Evolutionary conservation across 2,113 vertebrate species (phyloP), one percentile per base, ranked within the genome.

Genomic region (Paramormyrops kingsleyae): DNA sequence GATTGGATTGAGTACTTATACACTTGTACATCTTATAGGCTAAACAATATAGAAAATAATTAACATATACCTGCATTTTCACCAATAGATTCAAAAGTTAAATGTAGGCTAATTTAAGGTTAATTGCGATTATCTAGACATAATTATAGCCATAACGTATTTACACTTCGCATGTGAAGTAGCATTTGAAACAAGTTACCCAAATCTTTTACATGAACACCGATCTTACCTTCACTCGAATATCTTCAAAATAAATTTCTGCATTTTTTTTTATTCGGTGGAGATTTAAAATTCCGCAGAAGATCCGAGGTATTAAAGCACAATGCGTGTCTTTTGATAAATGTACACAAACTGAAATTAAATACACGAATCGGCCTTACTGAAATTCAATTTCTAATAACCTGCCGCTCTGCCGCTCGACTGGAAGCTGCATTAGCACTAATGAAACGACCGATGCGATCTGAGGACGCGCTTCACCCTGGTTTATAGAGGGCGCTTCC

Each of bases 161-260:
- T 84, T 44, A 84, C 27, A 31, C 62, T 70, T 70, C 4, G n/a
- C 10, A 31, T 70, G n/a, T 10, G 24, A 0, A 12, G 62, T 10
- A 66, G n/a, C n/a, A 66, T n/a, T 27, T 27, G 3, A 27, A 12
- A 66, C 62, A 1, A 4, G 10, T 27, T 66, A 66, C n/a, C 8
- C 8, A 12, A 12, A 66, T 27, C 62, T 66, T 27, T 66, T 12
- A 66, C 8, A 27, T 27, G 2, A 83, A 19, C 80, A 84, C 6
- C n/a, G 39, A 24, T n/a, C 84, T 86, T 86, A 86, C 84, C 84
- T 86, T 86, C 84, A 86, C 24, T 35, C n/a, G n/a, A 86, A 27
- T 50, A 24, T 50, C 21, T 35, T 27, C n/a, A 13, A 2, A 6
- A 50, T 86, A 27, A 52, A 27, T 50, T 10, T 86, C 47, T 50